phyloP scores from a whole-genome alignment of 2,888 invertebrate genomes.

The Dysmachus trigonus region DNA sequence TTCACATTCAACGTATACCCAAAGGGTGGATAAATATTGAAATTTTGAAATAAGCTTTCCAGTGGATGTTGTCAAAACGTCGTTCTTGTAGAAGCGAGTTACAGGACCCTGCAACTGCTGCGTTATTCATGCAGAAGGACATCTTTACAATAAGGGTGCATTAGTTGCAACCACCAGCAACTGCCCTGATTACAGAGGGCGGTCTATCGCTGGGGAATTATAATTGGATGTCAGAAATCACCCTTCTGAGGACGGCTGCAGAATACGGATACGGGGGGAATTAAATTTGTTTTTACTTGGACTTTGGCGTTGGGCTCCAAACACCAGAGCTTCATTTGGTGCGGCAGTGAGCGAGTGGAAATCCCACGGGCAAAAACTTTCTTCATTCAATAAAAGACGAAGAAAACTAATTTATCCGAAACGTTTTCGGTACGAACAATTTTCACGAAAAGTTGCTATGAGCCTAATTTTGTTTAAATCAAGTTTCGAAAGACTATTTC shows the following conservation, averaged over 20 bases:
- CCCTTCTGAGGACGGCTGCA: neutral
- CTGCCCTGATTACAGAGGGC: neutral
- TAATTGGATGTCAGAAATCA: neutral
- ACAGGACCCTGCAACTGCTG: neutral
- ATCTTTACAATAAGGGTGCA: neutral
- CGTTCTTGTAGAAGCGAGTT: neutral
- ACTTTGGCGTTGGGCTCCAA: neutral
- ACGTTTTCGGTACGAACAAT: neutral
- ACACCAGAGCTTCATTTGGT: neutral
- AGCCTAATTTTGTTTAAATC: neutral
- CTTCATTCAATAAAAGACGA: neutral
- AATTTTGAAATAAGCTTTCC: neutral
- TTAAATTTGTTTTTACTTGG: neutral
- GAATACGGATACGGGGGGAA: neutral
- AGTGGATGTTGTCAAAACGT: neutral
- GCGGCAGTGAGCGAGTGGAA: neutral
- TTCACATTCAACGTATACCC: neutral
- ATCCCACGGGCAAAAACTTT: neutral
- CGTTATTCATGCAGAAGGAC: neutral
- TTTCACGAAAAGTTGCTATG: neutral
- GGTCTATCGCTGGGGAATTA: neutral
- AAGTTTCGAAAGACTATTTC: neutral
- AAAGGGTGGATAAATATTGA: neutral
- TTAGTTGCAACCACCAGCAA: neutral
- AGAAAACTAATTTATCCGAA: neutral